Evolutionary conservation across 2,888 invertebrate genomes (phyloP), one percentile per base, ranked within the genome.

Genomic region (Agrochola litura): DNA sequence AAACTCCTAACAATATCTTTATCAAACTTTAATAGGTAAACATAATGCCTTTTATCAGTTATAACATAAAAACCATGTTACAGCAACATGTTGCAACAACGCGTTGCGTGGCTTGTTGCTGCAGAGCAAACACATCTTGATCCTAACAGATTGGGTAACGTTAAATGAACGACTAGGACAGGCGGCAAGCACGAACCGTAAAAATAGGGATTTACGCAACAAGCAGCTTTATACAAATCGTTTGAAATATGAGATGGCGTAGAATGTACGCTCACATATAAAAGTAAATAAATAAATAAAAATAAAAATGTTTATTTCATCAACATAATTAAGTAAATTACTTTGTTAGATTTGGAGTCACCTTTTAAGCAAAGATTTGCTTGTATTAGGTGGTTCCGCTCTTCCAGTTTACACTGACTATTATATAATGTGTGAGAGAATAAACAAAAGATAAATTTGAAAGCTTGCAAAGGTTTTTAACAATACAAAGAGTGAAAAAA

Each of bases 161-260:
- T 81, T 81, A 70, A 41, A 73, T 71, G 54, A n/a, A 43, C 37
- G 52, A 74, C 22, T 70, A 43, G 66, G 54, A 64, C 46, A 64
- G 41, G 58, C 30, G 64, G 46, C 19, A 74, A 74, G 82, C 54
- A 79, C 43, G 64, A 74, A 70, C 73, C 64, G 74, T 82, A 79
- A 68, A 71, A 79, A 82, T 71, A 82, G 82, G 71, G 64, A 82
- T 74, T 82, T 74, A 79, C 71, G 78, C 58, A 30, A 46, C 41
- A 54, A 56, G 3, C 37, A 52, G 19, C 12, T 9, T 41, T 61
- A 56, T 41, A 78, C 46, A 67, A 68, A 79, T 52, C 37, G 69
- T 79, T 82, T 78, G 67, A 71, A 64, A 64, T 64, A 37, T 12
- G 64, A 74, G 63, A 64, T 49, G 58, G 56, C 43, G n/a, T 37